A percentile compares a stretch with the other conserved stretches of the same genome.
Conservation (phyloP, 2,113 vertebrate genomes). For the Arenaria interpres region DNA sequence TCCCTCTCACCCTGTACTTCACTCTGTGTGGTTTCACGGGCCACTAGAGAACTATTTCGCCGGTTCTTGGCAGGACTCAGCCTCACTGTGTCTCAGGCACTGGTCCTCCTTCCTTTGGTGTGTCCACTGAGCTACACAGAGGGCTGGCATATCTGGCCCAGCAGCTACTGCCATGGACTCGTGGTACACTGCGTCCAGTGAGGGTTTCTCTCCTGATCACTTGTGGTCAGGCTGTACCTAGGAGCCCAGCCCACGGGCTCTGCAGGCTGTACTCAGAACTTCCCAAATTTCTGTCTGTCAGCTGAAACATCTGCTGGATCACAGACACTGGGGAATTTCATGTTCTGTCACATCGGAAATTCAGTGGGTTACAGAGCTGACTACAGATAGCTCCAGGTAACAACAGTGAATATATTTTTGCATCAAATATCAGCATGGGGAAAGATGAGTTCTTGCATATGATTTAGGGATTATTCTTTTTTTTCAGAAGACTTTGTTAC, state of each 20-base stretch:
- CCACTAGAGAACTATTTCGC: background rate
- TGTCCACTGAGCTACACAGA: background rate
- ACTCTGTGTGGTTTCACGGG: background rate
- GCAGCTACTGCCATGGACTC: fast-evolving
- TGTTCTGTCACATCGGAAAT: background rate
- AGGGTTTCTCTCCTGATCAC: background rate
- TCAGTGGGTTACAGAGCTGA: background rate
- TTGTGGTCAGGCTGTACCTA: background rate
- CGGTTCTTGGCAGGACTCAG: background rate
- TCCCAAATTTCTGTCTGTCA: background rate
- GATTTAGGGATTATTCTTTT: background rate
- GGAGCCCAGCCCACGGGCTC: background rate
- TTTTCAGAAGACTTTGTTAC: background rate
- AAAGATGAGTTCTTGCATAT: background rate
- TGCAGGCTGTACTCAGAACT: background rate
- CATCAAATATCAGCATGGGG: constrained; percentile 14
- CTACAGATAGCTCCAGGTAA: constrained; percentile 7
- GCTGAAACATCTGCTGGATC: constrained; percentile 1
- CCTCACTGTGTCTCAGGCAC: background rate
- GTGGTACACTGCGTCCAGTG: fast-evolving
- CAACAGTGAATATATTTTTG: constrained; percentile 4
- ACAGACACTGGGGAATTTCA: background rate
- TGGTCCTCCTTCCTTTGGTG: background rate
- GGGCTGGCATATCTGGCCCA: background rate
- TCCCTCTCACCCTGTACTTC: background rate